Conservation (phyloP, 2,888 invertebrate genomes). For the Drosophila yooni region DNA sequence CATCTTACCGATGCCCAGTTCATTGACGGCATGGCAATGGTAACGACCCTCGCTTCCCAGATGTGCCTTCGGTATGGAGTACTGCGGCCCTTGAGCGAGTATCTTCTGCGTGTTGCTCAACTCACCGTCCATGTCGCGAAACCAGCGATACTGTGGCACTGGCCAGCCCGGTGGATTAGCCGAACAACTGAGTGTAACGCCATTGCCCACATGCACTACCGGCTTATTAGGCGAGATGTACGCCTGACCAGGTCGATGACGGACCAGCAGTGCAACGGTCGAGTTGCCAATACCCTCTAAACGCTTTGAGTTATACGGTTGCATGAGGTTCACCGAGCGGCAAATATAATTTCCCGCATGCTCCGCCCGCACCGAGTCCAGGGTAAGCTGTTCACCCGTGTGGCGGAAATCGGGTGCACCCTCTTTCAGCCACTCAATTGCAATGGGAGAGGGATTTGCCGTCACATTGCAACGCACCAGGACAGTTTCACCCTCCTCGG, state of each 20-base stretch:
- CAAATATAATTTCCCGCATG: slow-evolving; percentile 96
- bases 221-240: slow-evolving; percentile 93
- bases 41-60: slow-evolving; percentile 94
- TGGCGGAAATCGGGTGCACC: slow-evolving; percentile 93
- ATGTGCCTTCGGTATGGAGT: slow-evolving; percentile 93
- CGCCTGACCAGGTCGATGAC: slow-evolving; percentile 95
- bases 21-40: slow-evolving; percentile 95
- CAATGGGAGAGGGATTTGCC: slow-evolving; percentile 93
- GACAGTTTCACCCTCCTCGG: slow-evolving; percentile 93
- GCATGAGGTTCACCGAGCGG: slow-evolving; percentile 93
- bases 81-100: slow-evolving; percentile 91
- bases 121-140: slow-evolving; percentile 90
- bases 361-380: slow-evolving; percentile 92
- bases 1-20: slow-evolving; percentile 93
- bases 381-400: slow-evolving; percentile 90
- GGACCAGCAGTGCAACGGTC: slow-evolving; percentile 92
- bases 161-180: slow-evolving; percentile 97
- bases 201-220: slow-evolving; percentile 92
- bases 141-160: slow-evolving; percentile 95
- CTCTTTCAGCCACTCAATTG: slow-evolving; percentile 94
- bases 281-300: slow-evolving; percentile 92
- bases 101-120: slow-evolving; percentile 87
- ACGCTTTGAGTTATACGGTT: slow-evolving; percentile 89
- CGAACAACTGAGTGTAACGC: slow-evolving; percentile 93
- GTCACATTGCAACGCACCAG: slow-evolving; percentile 94